Percentiles rank a stretch among this genome's conserved stretches.
These are phyloP conservation scores for Belonocnema kinseyi DNA, from an alignment of 1,140 invertebrate species.

Conservation along the genomic window DNA sequence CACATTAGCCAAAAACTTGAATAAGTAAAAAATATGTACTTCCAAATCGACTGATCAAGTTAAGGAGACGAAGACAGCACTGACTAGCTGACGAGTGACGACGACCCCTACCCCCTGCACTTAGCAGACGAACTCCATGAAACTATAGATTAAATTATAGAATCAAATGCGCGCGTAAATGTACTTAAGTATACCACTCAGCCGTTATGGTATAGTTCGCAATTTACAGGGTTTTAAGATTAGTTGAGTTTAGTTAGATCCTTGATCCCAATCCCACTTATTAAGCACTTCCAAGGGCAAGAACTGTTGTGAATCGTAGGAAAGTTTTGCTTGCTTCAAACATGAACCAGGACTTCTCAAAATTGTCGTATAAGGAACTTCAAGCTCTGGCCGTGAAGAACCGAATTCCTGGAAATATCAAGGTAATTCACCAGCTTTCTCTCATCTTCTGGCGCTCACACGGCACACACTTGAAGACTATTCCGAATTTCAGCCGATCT, in stretches of 20 bases:
- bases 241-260: constrained; percentile 8
- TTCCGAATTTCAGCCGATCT: neutral
- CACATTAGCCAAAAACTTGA: no score
- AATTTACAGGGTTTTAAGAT: no score
- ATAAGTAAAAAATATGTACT: no score
- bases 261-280: no score
- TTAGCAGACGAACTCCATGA: neutral
- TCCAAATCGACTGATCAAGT: no score
- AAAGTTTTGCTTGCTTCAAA: constrained; percentile 42
- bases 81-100: no score
- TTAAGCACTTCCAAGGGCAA: neutral
- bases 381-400: constrained; percentile 64
- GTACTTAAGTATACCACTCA: neutral
- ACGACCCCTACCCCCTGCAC: no score
- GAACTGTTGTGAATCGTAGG: neutral
- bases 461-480: neutral
- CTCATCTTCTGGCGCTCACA: neutral
- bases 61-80: no score
- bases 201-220: neutral
- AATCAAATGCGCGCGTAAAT: constrained; percentile 14
- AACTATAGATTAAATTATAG: neutral
- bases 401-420: constrained; percentile 66
- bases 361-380: constrained; percentile 67
- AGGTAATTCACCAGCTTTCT: constrained; percentile 54
- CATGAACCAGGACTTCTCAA: constrained; percentile 59